These are phyloP conservation scores for Chrysogorgia sp. DNA, from an alignment of 92 coral and sea anemone species.

Conservation along the genomic window DNA sequence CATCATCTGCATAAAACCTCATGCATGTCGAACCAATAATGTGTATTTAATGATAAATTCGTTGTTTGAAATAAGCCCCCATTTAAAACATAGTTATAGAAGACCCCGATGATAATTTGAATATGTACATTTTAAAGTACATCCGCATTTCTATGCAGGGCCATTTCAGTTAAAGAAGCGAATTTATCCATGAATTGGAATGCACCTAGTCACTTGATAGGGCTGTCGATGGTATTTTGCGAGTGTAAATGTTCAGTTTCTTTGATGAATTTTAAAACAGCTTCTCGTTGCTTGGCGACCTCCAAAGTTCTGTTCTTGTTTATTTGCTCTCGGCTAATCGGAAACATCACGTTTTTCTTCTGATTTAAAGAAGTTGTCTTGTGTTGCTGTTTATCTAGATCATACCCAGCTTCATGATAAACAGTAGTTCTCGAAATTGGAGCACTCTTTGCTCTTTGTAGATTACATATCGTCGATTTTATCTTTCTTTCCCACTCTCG, in stretches of 20 bases:
- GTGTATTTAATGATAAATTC: no score
- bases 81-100: no score
- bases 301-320: constrained; percentile 67
- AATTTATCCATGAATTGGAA: no score
- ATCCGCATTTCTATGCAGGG: no score
- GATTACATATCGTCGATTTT: constrained; percentile 70
- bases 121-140: no score
- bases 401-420: constrained; percentile 12
- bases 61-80: no score
- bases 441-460: constrained; percentile 90
- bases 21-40: no score
- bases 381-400: constrained; percentile 18
- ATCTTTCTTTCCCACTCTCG: constrained; percentile 83
- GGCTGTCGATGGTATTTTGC: neutral
- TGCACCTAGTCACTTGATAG: no score
- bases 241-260: constrained; percentile 70
- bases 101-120: no score
- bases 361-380: constrained; percentile 12
- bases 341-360: constrained; percentile 28
- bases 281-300: constrained; percentile 60
- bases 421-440: constrained; percentile 64
- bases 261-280: constrained; percentile 67
- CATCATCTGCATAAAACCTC: no score
- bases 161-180: no score
- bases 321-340: constrained; percentile 64